Evolutionary conservation across 1,140 invertebrate species (phyloP).

Genomic region (Acarapis woodi): DNA sequence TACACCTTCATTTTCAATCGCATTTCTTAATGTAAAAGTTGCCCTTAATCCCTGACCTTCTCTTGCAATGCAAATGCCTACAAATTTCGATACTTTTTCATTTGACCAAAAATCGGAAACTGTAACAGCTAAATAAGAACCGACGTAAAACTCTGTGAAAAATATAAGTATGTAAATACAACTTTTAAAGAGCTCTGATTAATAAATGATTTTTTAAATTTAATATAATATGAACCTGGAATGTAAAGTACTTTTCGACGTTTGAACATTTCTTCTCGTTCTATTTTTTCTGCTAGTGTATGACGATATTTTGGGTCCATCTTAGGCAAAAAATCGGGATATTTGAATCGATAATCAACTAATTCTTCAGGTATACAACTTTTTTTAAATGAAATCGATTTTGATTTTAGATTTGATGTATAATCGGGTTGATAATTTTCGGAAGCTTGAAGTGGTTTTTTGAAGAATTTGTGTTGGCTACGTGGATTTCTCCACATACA

Average conservation of each 20-base stretch:
- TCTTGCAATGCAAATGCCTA: constrained; percentile 80
- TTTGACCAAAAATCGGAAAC: constrained; percentile 56
- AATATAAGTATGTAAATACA: no score
- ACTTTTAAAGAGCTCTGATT: background rate
- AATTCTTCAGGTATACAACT: background rate
- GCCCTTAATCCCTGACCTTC: constrained; percentile 44
- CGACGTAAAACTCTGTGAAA: constrained; percentile 23
- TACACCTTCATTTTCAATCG: constrained; percentile 51
- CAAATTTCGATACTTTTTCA: constrained; percentile 57
- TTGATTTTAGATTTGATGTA: no score
- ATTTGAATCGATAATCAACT: background rate
- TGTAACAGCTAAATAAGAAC: constrained; percentile 69
- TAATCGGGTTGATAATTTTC: no score
- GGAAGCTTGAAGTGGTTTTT: no score
- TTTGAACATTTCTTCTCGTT: constrained; percentile 69
- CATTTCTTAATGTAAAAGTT: constrained; percentile 62
- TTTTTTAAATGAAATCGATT: no score
- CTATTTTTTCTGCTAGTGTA: constrained; percentile 16
- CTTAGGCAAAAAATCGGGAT: background rate
- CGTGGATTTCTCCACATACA: no score
- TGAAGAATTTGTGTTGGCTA: no score
- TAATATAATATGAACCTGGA: no score
- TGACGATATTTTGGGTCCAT: background rate
- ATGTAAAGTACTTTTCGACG: constrained; percentile 51
- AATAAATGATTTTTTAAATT: constrained; percentile 5